Evolutionary conservation across 2,888 invertebrate genomes (phyloP).

Genomic region (Hipparchia sbordonii): DNA sequence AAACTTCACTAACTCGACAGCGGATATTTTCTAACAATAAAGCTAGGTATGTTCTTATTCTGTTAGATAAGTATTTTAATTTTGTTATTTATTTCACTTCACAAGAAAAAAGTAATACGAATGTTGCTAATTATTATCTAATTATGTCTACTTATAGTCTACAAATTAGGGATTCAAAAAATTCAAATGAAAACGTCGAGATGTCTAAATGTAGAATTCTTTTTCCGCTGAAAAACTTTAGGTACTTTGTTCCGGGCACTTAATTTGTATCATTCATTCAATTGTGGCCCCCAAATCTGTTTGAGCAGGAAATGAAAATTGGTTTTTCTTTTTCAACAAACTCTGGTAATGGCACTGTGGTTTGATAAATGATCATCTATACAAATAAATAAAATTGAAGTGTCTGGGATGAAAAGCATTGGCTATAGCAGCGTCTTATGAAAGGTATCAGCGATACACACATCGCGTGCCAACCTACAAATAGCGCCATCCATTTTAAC

Average conservation of each 20-base stretch:
- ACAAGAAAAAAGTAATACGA: too few relatives aligned
- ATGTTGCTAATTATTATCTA: neutral
- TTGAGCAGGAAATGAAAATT: slow-evolving; percentile 11
- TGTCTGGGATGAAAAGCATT: too few relatives aligned
- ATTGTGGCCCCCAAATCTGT: slow-evolving; percentile 19
- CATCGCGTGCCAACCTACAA: too few relatives aligned
- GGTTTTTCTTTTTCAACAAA: slow-evolving; percentile 7
- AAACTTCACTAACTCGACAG: neutral
- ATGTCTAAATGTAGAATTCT: neutral
- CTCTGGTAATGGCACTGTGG: neutral
- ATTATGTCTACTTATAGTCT: neutral
- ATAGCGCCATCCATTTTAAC: too few relatives aligned
- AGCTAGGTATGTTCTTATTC: neutral
- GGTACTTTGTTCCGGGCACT: neutral
- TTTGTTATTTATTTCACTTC: too few relatives aligned
- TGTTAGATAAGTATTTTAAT: too few relatives aligned
- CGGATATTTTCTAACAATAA: neutral
- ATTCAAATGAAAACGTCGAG: neutral
- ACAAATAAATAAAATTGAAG: too few relatives aligned
- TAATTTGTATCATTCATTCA: slow-evolving; percentile 21
- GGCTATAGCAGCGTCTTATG: too few relatives aligned
- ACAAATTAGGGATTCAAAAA: neutral
- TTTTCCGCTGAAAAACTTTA: neutral
- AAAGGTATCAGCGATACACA: too few relatives aligned
- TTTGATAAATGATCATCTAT: slow-evolving; percentile 8